phyloP scores from a whole-genome alignment of 2,888 invertebrate species.

The Tricholauxania praeusta region DNA sequence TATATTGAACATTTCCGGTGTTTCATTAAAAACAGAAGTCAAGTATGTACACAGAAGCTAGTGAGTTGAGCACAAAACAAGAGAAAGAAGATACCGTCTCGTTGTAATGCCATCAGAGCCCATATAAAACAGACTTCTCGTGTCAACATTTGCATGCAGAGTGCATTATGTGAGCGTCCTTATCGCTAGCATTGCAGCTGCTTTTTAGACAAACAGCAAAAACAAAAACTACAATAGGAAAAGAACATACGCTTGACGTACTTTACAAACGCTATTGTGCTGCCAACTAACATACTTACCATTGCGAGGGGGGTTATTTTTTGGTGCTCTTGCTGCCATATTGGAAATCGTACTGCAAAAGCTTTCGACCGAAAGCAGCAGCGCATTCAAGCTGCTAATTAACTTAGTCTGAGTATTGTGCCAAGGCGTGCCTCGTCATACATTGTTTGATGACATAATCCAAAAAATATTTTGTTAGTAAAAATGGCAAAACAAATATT shows the following conservation, averaged over 20 bases:
- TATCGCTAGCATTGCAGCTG: slow-evolving; percentile 14
- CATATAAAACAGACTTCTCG: slow-evolving; percentile 19
- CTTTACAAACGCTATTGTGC: not conserved
- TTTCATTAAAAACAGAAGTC: not conserved
- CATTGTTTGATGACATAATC: too few species aligned
- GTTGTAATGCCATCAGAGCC: not conserved
- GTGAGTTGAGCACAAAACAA: too few species aligned
- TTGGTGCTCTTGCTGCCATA: not conserved
- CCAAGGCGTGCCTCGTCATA: too few species aligned
- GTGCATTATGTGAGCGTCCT: not conserved
- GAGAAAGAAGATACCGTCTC: too few species aligned
- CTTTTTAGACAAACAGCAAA: not conserved
- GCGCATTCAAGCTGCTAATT: slow-evolving; percentile 27
- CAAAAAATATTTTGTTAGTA: too few species aligned
- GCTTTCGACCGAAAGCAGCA: not conserved
- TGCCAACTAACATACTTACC: not conserved
- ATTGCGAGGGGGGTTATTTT: too few species aligned
- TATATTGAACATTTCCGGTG: not conserved
- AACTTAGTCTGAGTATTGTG: slow-evolving; percentile 1
- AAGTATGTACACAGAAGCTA: too few species aligned
- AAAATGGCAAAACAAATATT: too few species aligned
- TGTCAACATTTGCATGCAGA: slow-evolving; percentile 25
- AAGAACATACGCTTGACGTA: slow-evolving; percentile 15
- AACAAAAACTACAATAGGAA: slow-evolving; percentile 10
- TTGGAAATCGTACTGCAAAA: not conserved